Evolutionary conservation across 2,797 vertebrate genomes (phyloP).

Genomic region (Danio albolineatus): DNA sequence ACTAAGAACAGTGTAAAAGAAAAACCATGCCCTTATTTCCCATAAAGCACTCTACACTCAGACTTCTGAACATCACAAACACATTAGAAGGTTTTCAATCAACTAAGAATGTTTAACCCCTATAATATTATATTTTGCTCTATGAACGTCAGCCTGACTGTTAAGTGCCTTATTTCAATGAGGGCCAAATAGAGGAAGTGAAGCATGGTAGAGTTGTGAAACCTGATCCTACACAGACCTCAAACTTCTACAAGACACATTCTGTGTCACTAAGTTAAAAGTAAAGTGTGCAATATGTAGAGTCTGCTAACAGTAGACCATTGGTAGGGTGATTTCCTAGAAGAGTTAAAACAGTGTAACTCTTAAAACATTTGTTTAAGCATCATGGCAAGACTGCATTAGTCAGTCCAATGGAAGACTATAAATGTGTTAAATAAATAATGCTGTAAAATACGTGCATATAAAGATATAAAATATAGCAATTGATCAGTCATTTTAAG

Average conservation of each 20-base stretch:
- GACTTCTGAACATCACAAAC: not conserved
- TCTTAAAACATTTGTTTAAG: conserved; percentile 26
- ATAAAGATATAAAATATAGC: no score
- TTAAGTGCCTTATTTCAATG: conserved; percentile 42
- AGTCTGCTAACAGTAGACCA: conserved; percentile 7
- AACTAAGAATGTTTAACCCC: conserved; percentile 30
- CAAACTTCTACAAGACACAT: not conserved
- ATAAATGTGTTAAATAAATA: not conserved
- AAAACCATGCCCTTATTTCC: not conserved
- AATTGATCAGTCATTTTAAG: no score
- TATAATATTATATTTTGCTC: not conserved
- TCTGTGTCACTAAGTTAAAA: conserved; percentile 1
- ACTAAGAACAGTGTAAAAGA: not conserved
- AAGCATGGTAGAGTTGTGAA: not conserved
- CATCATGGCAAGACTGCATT: conserved; percentile 18
- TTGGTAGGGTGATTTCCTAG: conserved; percentile 28
- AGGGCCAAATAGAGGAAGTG: conserved; percentile 22
- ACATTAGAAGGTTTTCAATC: conserved; percentile 42
- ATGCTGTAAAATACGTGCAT: not conserved
- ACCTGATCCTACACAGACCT: conserved; percentile 2
- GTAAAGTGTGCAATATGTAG: conserved; percentile 31
- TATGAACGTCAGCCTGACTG: conserved; percentile 9
- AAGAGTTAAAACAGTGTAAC: not conserved
- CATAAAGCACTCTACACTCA: not conserved
- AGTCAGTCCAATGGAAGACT: not conserved